These are phyloP conservation scores for Cynocephalus volans DNA, from an alignment of 2,113 vertebrate genomes.

Conservation along the genomic window DNA sequence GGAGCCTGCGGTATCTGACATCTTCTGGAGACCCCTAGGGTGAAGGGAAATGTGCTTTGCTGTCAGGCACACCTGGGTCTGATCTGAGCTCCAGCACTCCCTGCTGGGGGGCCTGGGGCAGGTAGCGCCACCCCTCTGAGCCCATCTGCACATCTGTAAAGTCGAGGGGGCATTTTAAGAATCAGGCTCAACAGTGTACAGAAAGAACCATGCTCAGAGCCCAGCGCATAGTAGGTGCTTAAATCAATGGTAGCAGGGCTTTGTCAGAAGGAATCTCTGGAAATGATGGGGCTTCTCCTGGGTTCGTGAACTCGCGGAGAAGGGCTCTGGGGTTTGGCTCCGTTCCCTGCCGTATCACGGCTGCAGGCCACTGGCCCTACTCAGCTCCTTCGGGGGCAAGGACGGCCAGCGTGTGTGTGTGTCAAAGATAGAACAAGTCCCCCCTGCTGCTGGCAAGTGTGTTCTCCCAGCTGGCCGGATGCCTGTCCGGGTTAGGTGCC, in stretches of 20 bases:
- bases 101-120: background rate
- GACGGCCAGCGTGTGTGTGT: accelerated
- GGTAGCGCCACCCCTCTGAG: background rate
- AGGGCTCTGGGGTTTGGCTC: background rate
- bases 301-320: accelerated
- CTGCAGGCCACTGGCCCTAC: background rate
- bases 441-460: background rate
- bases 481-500: accelerated
- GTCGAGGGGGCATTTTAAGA: background rate
- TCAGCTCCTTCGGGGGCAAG: background rate
- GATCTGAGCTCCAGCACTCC: background rate
- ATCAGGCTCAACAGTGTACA: accelerated
- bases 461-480: background rate
- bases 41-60: background rate
- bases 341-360: background rate
- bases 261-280: background rate
- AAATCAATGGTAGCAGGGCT: accelerated
- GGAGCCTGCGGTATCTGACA: accelerated
- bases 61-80: background rate
- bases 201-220: too few species aligned
- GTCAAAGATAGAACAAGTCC: background rate
- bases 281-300: accelerated
- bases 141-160: background rate
- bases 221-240: background rate
- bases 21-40: background rate